Base-by-base conservation (phyloP, 2,797 vertebrate species). In the Mycteria americana region DNA sequence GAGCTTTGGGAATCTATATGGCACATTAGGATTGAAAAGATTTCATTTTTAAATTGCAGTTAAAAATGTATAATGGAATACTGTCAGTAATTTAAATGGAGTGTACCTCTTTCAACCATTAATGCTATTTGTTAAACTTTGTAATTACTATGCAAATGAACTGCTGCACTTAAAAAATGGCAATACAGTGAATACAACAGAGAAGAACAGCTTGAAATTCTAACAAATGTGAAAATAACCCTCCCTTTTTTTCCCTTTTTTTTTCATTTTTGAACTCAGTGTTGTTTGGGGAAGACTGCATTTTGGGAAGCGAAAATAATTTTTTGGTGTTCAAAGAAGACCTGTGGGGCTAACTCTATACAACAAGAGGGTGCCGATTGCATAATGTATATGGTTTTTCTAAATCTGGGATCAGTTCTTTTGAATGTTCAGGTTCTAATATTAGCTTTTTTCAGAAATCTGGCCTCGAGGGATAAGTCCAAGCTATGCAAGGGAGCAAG, bases 101-200 rank as follows among this genome's bases (percentile, higher is more conserved):
- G 88, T 97, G 77, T 94, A 96, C 94, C 37, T 97, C 84, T 97
- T 97, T 96, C 82, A 95, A 89, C 85, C 94, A 97, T 96, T 97
- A 97, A 96, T 95, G 83, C 41, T 98, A 96, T 98, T 98, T 97
- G 96, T 97, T 97, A 98, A 98, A 96, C 85, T 98, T 97, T 97
- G 86, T 95, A 95, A 98, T 98, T 98, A 97, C 89, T 97, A 98
- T 98, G 97, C 91, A 98, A 97, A 98, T 98, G 81, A 98, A 97
- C 84, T 92, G 62, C 72, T 96, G 68, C 51, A 78, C 78, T 97
- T 97, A 81, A 97, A 97, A 97, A 97, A 96, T 88, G 62, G 37
- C n/a, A 87, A 53, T 78, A 90, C n/a, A 94, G 46, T 89, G 87
- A 97, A 89, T 75, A 96, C 60, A 96, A 88, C 39, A 94, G 81